phyloP scores from a whole-genome alignment of 2,888 invertebrate genomes.

The Ichneumon xanthorius region DNA sequence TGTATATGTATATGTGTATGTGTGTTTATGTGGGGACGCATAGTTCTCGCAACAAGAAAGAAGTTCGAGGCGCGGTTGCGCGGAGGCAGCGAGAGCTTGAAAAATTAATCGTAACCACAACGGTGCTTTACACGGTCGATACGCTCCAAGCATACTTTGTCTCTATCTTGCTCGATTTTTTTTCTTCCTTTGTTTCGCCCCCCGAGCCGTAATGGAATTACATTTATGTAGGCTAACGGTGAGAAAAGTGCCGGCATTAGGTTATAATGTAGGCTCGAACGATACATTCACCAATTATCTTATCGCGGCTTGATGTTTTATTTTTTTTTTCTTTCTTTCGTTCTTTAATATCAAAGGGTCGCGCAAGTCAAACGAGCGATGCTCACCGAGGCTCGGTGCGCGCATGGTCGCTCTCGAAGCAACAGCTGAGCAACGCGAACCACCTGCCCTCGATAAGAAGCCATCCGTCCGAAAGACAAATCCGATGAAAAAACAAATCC shows the following conservation, averaged over 20 bases:
- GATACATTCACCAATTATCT: slow-evolving; percentile 8
- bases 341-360: slow-evolving; percentile 13
- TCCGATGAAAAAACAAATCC: not conserved
- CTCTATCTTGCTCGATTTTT: not conserved
- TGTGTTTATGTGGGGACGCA: not conserved
- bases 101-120: slow-evolving; percentile 59
- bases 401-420: slow-evolving; percentile 72
- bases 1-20: no score
- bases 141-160: slow-evolving; percentile 34
- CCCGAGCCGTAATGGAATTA: not conserved
- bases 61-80: slow-evolving; percentile 30
- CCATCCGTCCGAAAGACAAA: not conserved
- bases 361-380: not conserved
- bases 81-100: slow-evolving; percentile 50
- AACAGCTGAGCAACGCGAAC: slow-evolving; percentile 82
- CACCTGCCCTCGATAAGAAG: slow-evolving; percentile 80
- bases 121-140: slow-evolving; percentile 57
- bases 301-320: not conserved
- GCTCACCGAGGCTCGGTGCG: not conserved
- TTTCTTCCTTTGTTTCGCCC: not conserved
- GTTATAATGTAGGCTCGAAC: not conserved
- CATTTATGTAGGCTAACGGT: slow-evolving; percentile 1
- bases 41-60: slow-evolving; percentile 13
- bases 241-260: slow-evolving; percentile 3
- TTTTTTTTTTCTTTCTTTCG: not conserved